Evolutionary conservation across 2,888 invertebrate species (phyloP).

Genomic region (Phlogophora meticulosa): DNA sequence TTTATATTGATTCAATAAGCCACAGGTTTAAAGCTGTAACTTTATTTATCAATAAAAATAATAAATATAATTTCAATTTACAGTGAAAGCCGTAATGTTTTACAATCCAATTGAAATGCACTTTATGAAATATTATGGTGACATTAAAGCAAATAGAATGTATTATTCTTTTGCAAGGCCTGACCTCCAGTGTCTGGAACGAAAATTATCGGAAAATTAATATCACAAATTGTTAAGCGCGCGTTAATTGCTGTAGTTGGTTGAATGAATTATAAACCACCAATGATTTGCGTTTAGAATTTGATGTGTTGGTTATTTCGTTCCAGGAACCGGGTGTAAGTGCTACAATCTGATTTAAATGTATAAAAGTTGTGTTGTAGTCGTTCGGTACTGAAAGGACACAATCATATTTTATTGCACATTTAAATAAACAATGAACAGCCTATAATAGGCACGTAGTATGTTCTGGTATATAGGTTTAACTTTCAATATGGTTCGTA

Average conservation of each 20-base stretch:
- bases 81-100: constrained; percentile 19
- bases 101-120: constrained; percentile 37
- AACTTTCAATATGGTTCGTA: constrained; percentile 7
- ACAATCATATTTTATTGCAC: constrained; percentile 49
- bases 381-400: constrained; percentile 13
- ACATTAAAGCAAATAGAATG: constrained; percentile 46
- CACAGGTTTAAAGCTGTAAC: background rate
- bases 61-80: constrained; percentile 41
- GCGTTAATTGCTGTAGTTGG: too few species aligned
- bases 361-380: constrained; percentile 17
- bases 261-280: too few species aligned
- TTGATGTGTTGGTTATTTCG: too few species aligned
- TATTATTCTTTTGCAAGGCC: constrained; percentile 15
- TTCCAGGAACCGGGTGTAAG: too few species aligned
- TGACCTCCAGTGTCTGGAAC: too few species aligned
- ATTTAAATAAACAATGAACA: constrained; percentile 45
- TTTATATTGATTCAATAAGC: too few species aligned
- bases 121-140: constrained; percentile 25
- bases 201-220: too few species aligned
- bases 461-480: constrained; percentile 2
- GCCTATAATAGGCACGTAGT: constrained; percentile 17
- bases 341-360: constrained; percentile 31
- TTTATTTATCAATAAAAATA: constrained; percentile 13
- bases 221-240: too few species aligned
- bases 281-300: too few species aligned